phyloP scores from a whole-genome alignment of 2,113 vertebrate genomes.

The Cisticola juncidis region DNA sequence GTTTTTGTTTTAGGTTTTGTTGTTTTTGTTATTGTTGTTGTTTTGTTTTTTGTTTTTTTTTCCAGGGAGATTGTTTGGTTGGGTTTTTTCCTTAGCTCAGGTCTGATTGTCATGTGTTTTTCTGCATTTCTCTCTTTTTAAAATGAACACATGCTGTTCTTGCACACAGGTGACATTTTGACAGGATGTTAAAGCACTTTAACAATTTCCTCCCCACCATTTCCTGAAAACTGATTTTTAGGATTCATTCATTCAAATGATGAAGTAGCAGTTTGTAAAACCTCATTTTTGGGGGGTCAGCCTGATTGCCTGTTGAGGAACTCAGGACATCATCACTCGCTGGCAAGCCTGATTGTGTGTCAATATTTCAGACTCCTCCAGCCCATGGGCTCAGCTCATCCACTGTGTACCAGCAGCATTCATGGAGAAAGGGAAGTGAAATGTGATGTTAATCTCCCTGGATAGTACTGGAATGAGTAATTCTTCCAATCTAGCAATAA shows the following conservation, averaged over 20 bases:
- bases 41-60: neutral
- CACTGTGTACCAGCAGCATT: neutral
- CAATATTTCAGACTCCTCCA: neutral
- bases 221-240: neutral
- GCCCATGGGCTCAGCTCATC: neutral
- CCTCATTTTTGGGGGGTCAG: neutral
- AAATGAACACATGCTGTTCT: neutral
- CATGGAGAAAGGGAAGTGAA: neutral
- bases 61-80: neutral
- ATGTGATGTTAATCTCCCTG: constrained; percentile 8
- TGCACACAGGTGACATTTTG: neutral
- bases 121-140: neutral
- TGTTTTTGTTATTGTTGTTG: too few species aligned
- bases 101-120: neutral
- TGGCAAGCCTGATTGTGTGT: neutral
- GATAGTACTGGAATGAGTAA: constrained; percentile 5
- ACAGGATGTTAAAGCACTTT: neutral
- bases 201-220: neutral
- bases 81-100: neutral
- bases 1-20: too few species aligned
- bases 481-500: constrained; percentile 32
- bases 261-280: neutral
- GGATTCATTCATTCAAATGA: neutral
- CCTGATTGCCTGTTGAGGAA: neutral
- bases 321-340: neutral